Evolutionary conservation across 2,888 invertebrate species (phyloP).

Genomic region (Pyrochroa serraticornis): DNA sequence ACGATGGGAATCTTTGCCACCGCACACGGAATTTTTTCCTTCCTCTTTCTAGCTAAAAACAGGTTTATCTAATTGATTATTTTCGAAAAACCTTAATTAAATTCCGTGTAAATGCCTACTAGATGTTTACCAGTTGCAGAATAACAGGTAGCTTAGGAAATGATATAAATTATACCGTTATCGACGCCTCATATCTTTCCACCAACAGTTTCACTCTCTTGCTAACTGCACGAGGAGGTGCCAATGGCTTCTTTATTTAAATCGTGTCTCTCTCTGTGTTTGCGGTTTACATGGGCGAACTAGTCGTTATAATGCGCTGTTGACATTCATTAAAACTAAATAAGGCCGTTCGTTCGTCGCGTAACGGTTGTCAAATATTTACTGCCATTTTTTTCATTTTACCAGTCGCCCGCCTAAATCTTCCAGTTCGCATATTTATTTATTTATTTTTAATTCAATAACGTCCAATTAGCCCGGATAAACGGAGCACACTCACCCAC

Average conservation of each 20-base stretch:
- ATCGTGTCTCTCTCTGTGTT: not conserved
- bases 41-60: slow-evolving; percentile 27
- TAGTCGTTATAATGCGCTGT: slow-evolving; percentile 6
- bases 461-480: too few species aligned
- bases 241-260: slow-evolving; percentile 29
- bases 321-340: slow-evolving; percentile 8
- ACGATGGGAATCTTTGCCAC: slow-evolving; percentile 26
- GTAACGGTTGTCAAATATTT: too few species aligned
- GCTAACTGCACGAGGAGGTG: slow-evolving; percentile 22
- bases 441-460: too few species aligned
- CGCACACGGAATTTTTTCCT: slow-evolving; percentile 19
- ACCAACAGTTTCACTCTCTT: slow-evolving; percentile 17
- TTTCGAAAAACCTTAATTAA: slow-evolving; percentile 42
- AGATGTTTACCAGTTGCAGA: slow-evolving; percentile 38
- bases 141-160: slow-evolving; percentile 42
- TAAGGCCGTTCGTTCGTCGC: too few species aligned
- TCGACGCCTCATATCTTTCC: slow-evolving; percentile 27
- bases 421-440: too few species aligned
- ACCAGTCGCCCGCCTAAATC: too few species aligned
- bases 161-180: slow-evolving; percentile 38
- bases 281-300: slow-evolving; percentile 6
- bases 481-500: slow-evolving; percentile 11
- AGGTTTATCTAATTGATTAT: slow-evolving; percentile 43
- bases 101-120: slow-evolving; percentile 36
- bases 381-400: too few species aligned